Conservation (phyloP, 1,140 invertebrate species). For the Listronotus bonariensis region DNA sequence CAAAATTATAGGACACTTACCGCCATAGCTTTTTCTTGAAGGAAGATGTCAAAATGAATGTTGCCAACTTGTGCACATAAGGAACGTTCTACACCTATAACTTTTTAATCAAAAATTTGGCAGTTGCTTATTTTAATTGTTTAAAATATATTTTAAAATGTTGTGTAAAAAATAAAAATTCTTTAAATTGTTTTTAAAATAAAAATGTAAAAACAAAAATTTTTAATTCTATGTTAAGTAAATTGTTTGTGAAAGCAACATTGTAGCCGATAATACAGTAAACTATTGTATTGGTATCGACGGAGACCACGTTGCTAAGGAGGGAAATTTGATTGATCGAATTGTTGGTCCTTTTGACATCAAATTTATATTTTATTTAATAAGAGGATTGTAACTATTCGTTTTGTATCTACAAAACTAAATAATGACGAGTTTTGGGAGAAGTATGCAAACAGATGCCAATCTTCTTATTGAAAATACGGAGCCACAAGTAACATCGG, state of each 20-base stretch:
- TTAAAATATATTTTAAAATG: too few relatives aligned
- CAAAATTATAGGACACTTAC: slow-evolving; percentile 35
- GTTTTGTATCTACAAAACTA: too few relatives aligned
- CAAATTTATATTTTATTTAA: background rate
- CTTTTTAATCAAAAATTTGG: background rate
- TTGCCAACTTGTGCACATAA: slow-evolving; percentile 17
- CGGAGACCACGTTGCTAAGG: slow-evolving; percentile 2
- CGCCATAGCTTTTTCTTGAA: slow-evolving; percentile 38
- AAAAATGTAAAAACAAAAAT: too few relatives aligned
- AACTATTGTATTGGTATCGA: background rate
- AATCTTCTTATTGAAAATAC: slow-evolving; percentile 6
- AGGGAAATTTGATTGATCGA: slow-evolving; percentile 25
- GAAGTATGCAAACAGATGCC: background rate
- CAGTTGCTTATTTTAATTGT: background rate
- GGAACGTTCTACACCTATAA: too few relatives aligned
- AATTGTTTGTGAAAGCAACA: too few relatives aligned
- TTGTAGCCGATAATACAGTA: too few relatives aligned
- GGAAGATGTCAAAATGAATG: slow-evolving; percentile 10
- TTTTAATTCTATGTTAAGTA: too few relatives aligned
- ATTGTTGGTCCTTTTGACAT: background rate
- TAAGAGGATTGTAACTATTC: background rate
- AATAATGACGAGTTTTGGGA: background rate
- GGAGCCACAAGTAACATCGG: slow-evolving; percentile 48
- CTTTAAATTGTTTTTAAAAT: too few relatives aligned
- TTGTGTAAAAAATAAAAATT: too few relatives aligned